Percentiles rank a stretch among this genome's conserved stretches.
These are phyloP conservation scores for Trileptium ribeirensis DNA, from an alignment of 2,888 invertebrate species.

Conservation along the genomic window DNA sequence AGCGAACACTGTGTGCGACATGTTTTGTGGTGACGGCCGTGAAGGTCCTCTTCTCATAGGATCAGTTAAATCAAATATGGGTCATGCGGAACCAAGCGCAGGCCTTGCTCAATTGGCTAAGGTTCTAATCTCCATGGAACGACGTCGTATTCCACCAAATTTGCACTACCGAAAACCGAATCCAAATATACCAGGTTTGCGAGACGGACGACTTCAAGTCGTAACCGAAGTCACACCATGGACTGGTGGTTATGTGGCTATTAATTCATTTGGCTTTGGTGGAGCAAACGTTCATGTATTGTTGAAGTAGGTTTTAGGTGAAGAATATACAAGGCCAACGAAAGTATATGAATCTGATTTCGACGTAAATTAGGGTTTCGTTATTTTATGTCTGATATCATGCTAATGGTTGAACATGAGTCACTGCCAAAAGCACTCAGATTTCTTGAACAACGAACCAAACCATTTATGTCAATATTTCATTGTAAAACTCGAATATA, in stretches of 20 bases:
- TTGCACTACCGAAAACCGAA: conserved; percentile 81
- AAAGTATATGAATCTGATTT: no score
- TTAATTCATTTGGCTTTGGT: conserved; percentile 97
- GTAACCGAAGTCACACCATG: conserved; percentile 73
- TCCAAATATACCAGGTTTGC: conserved; percentile 78
- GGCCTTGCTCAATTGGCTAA: conserved; percentile 52
- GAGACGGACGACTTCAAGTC: conserved; percentile 81
- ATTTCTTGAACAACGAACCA: no score
- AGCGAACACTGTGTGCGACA: conserved; percentile 82
- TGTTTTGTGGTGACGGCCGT: conserved; percentile 74
- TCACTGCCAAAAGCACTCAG: no score
- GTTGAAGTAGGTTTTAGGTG: conserved; percentile 41
- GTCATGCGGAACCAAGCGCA: conserved; percentile 79
- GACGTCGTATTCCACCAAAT: conserved; percentile 78
- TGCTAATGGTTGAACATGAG: no score
- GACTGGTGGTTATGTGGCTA: conserved; percentile 80
- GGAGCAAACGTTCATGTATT: conserved; percentile 60
- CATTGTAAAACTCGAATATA: no score
- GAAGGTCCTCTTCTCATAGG: conserved; percentile 75
- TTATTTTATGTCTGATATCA: no score
- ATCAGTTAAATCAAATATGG: conserved; percentile 97
- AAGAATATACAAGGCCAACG: no score
- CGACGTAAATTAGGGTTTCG: no score
- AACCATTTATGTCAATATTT: no score
- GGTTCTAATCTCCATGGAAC: conserved; percentile 83